Evolutionary conservation across 1,140 invertebrate species (phyloP), one percentile per base, ranked within the genome.

Genomic region (Panagrolaimus sp.): DNA sequence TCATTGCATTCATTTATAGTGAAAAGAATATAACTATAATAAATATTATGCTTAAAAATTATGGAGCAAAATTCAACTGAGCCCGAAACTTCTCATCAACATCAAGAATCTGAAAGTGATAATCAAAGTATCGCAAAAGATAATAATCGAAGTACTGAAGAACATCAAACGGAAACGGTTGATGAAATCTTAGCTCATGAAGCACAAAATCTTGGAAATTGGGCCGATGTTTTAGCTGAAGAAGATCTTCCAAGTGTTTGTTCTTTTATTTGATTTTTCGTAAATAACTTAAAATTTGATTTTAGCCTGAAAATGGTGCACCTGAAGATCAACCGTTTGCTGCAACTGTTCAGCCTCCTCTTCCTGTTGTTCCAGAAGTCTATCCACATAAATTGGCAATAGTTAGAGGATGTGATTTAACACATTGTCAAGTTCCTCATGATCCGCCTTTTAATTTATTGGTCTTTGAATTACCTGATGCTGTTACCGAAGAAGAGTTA

Each of bases 391-490:
- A 58, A 21, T 28, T 58, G 10, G 52, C 21, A 26, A 58, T 58
- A n/a, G 52, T 58, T 12, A 12, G 21, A 17, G 52, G 52, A 21
- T 28, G 28, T 58, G 52, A 58, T 21, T 21, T 58, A 8, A 24
- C 28, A 14, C 52, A 12, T n/a, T 58, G 52, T 28, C 52, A 58
- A 17, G 21, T 58, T 21, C 52, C 52, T 58, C 14, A 58, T 17
- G 14, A 58, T 5, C 52, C 52, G 4, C 52, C 52, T 21, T 58
- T 26, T 58, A 21, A 58, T 12, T 21, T 28, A 12, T 17, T 58
- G 17, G 52, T 58, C 10, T 58, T 58, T 17, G 52, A 58, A 26
- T 21, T 58, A 21, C 52, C 52, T n/a, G 52, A 58, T 26, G 21
- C 52, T 0, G 52, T 58, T 4, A 21, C 52, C 10, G 52, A 58